Evolutionary conservation across 2,888 invertebrate genomes (phyloP).

Genomic region (Patella pellucida): DNA sequence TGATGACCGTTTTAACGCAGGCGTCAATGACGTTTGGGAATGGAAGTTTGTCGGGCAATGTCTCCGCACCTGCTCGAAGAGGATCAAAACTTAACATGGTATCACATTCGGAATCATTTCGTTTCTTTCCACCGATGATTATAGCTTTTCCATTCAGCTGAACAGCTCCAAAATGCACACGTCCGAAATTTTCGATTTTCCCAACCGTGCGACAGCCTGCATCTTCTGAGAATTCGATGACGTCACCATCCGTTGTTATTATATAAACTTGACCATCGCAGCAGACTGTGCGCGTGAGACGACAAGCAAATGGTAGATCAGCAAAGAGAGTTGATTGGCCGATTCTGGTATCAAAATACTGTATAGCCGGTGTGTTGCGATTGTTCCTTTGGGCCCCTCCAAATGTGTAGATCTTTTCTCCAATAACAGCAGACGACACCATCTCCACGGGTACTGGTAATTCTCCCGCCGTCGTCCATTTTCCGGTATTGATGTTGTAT

Average conservation of each 20-base stretch:
- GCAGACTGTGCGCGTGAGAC: constrained; percentile 49
- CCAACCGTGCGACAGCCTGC: constrained; percentile 39
- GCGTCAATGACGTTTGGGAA: constrained; percentile 37
- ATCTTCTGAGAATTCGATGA: constrained; percentile 48
- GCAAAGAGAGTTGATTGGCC: constrained; percentile 49
- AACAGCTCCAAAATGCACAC: constrained; percentile 53
- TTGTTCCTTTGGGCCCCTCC: constrained; percentile 56
- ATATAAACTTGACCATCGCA: constrained; percentile 50
- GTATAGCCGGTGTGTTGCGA: constrained; percentile 53
- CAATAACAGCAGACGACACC: constrained; percentile 51
- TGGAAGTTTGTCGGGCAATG: constrained; percentile 32
- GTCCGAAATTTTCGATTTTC: constrained; percentile 34
- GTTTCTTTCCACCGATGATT: constrained; percentile 55
- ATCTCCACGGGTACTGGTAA: constrained; percentile 51
- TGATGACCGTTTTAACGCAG: constrained; percentile 39
- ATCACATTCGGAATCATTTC: constrained; percentile 46
- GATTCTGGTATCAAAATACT: constrained; percentile 51
- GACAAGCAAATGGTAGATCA: constrained; percentile 53
- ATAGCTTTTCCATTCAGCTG: constrained; percentile 49
- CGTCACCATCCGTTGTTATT: constrained; percentile 52
- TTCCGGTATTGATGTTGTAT: constrained; percentile 48
- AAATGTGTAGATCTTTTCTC: constrained; percentile 54
- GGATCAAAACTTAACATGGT: constrained; percentile 35
- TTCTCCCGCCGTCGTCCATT: constrained; percentile 53
- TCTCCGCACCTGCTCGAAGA: constrained; percentile 32